Conservation (phyloP, 2,888 invertebrate species). For the Campoletis raptor region DNA sequence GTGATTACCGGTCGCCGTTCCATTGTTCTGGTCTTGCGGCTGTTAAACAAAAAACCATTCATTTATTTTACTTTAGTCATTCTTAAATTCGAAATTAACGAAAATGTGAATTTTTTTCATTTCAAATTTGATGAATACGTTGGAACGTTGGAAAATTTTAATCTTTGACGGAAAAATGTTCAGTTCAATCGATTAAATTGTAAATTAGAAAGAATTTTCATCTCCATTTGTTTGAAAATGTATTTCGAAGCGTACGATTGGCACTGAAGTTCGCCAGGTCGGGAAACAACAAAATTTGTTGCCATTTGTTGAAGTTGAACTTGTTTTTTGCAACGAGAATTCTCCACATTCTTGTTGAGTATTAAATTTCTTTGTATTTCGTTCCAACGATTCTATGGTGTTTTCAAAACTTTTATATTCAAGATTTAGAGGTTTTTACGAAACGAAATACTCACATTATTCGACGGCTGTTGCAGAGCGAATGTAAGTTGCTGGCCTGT, state of each 20-base stretch:
- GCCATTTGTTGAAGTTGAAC: neutral
- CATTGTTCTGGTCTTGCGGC: conserved; percentile 83
- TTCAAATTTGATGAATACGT: neutral
- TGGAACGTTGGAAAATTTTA: neutral
- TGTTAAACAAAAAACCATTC: conserved; percentile 68
- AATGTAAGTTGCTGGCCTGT: conserved; percentile 83
- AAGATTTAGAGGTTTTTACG: neutral
- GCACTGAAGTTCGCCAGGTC: neutral
- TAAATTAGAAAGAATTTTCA: neutral
- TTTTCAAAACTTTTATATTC: too few relatives aligned
- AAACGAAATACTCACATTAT: conserved; percentile 77
- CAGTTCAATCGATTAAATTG: neutral
- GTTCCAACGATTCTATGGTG: neutral
- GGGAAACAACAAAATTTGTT: neutral
- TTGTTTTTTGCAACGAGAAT: neutral
- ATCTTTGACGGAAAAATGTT: neutral
- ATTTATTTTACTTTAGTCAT: conserved; percentile 49
- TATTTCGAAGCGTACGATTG: neutral
- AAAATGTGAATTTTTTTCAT: neutral
- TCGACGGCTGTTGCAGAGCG: conserved; percentile 83
- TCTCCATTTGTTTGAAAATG: too few relatives aligned
- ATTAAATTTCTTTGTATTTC: neutral
- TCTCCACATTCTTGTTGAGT: neutral
- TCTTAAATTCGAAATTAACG: neutral
- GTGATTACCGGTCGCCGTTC: conserved; percentile 83